Evolutionary conservation across 1,140 invertebrate genomes (phyloP), one percentile per base, ranked within the genome.

Genomic region (Belonocnema kinseyi): DNA sequence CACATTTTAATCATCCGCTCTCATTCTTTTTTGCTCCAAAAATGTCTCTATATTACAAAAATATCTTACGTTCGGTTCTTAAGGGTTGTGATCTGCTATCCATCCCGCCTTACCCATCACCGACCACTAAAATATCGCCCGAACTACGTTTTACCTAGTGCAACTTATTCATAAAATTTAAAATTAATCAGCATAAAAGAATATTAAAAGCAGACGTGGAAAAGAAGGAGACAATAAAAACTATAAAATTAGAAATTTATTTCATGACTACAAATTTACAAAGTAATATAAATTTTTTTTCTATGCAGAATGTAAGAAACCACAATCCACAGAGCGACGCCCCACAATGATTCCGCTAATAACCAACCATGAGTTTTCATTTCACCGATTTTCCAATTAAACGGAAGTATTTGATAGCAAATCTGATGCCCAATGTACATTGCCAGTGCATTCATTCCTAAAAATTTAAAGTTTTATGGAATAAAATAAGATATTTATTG

Each of bases 371-470:
- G 97, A 0, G 94, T 97, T 75, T 94, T 93, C 95, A 95, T 95
- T 16, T 90, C 79, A 0, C 92, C 93, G 73, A 95, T 88, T 13
- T 89, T 89, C 95, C 96, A 97, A 81, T 95, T 95, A 90, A 96
- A 98, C 0, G 95, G 97, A 90, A 98, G 96, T 82, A 97, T 94
- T 80, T 95, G 92, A 51, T 94, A 94, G 82, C 96, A 94, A 0
- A 98, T 82, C 8, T 93, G 93, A 87, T 98, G 97, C 0, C 97
- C 97, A 7, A 97, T 91, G 88, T 98, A 99, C 78, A 98, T 92
- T 7, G 97, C 91, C 21, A 98, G 94, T 8, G 97, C 94, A 91
- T 99, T 99, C 94, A 97, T 97, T 26, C 98, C 98, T 92, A 93
- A 92, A 81, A 94, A 92, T 72, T 94, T 19, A n/a, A 73, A 33